phyloP scores from a whole-genome alignment of 2,113 vertebrate species.

The Fulica atra region DNA sequence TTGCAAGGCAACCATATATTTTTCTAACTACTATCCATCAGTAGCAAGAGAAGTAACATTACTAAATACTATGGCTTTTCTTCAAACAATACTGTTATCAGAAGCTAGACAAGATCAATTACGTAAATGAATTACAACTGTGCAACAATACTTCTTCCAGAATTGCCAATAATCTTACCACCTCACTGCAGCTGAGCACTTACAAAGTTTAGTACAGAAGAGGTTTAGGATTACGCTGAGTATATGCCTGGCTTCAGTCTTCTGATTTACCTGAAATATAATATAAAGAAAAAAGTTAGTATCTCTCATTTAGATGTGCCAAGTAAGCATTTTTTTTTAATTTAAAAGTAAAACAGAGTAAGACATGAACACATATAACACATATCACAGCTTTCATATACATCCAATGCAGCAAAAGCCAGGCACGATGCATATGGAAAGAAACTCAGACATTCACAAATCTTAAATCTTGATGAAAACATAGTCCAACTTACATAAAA shows the following conservation, averaged over 20 bases:
- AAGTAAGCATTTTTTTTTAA: not conserved
- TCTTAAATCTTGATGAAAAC: not conserved
- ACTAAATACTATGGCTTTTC: not conserved
- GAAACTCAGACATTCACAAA: not conserved
- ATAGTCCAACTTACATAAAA: not conserved
- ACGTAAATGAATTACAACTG: not conserved
- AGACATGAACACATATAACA: not conserved
- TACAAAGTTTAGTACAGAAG: slow-evolving; percentile 88
- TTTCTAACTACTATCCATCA: not conserved
- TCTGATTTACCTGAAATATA: slow-evolving; percentile 84
- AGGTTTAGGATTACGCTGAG: slow-evolving; percentile 86
- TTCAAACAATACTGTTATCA: not conserved
- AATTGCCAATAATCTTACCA: not conserved
- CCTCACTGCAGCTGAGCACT: slow-evolving; percentile 67
- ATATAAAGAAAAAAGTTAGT: not conserved
- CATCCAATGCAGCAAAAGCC: not conserved
- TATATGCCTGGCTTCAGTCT: slow-evolving; percentile 83
- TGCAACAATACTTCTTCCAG: not conserved
- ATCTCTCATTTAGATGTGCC: not conserved
- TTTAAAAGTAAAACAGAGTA: not conserved
- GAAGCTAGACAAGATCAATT: not conserved
- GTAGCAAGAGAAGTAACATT: not conserved
- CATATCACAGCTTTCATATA: not conserved
- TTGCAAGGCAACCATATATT: not conserved
- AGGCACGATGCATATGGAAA: not conserved